Evolutionary conservation across 2,888 invertebrate genomes (phyloP).

Genomic region (Leptopilina syphax): DNA sequence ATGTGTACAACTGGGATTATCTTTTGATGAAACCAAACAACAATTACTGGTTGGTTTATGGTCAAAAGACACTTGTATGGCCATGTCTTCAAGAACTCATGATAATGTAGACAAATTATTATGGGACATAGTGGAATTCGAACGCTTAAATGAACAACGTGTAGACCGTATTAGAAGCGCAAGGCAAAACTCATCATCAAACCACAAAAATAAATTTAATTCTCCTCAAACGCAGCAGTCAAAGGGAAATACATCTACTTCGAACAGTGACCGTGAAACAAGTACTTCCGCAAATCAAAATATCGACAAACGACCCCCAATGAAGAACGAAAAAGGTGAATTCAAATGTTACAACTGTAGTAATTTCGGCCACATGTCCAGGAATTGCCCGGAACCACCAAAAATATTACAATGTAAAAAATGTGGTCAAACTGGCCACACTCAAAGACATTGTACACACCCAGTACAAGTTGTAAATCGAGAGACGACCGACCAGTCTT

Average conservation of each 20-base stretch:
- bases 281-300: no score
- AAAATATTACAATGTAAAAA: neutral
- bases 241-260: no score
- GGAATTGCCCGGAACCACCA: neutral
- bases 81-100: neutral
- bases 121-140: neutral
- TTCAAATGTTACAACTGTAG: no score
- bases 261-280: no score
- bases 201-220: no score
- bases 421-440: neutral
- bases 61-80: neutral
- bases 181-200: neutral
- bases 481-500: neutral
- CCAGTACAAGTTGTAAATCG: neutral
- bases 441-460: neutral
- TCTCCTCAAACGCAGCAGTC: no score
- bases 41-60: neutral
- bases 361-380: neutral
- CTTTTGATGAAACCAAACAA: neutral
- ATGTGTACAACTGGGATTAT: neutral
- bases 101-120: neutral
- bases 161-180: neutral
- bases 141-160: neutral
- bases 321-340: no score
- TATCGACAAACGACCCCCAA: no score